Percentiles rank a stretch among this genome's conserved stretches.
phyloP scores from a whole-genome alignment of 2,797 vertebrate species.

The Chromis chromis region DNA sequence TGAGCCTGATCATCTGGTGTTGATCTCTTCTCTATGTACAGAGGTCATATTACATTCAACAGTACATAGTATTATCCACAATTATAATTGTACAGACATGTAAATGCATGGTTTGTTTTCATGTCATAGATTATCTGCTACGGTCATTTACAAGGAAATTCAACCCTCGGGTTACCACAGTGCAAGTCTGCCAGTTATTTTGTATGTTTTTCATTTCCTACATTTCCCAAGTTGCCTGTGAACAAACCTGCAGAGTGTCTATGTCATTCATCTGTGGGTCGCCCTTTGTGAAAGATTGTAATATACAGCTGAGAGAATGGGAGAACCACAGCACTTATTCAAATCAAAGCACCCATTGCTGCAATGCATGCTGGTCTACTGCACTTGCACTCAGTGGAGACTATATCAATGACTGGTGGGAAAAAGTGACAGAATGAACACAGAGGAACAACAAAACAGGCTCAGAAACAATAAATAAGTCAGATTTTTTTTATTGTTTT shows the following conservation, averaged over 20 bases:
- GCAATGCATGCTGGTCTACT: conserved; percentile 27
- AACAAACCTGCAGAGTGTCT: not conserved
- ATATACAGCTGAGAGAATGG: not conserved
- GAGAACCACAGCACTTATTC: conserved; percentile 5
- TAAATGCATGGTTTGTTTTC: conserved; percentile 21
- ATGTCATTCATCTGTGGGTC: not conserved
- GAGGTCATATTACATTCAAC: conserved; percentile 56
- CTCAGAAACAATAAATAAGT: not conserved
- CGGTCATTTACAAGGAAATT: conserved; percentile 1
- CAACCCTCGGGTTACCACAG: not conserved
- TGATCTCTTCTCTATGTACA: conserved; percentile 64
- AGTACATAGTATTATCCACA: conserved; percentile 30
- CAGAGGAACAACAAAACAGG: not conserved
- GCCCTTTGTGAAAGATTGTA: not conserved
- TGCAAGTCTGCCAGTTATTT: not conserved
- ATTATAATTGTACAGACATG: conserved; percentile 9
- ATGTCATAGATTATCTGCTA: conserved; percentile 17
- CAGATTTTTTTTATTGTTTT: not conserved
- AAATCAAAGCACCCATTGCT: conserved; percentile 21
- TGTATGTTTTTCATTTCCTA: conserved; percentile 8
- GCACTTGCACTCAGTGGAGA: conserved; percentile 16
- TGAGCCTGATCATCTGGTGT: conserved; percentile 62
- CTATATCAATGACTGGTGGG: not conserved
- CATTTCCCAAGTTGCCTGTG: conserved; percentile 7
- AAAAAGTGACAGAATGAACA: not conserved